Evolutionary conservation across 2,797 vertebrate species (phyloP), one percentile per base, ranked within the genome.

Genomic region (Novumbra hubbsi): DNA sequence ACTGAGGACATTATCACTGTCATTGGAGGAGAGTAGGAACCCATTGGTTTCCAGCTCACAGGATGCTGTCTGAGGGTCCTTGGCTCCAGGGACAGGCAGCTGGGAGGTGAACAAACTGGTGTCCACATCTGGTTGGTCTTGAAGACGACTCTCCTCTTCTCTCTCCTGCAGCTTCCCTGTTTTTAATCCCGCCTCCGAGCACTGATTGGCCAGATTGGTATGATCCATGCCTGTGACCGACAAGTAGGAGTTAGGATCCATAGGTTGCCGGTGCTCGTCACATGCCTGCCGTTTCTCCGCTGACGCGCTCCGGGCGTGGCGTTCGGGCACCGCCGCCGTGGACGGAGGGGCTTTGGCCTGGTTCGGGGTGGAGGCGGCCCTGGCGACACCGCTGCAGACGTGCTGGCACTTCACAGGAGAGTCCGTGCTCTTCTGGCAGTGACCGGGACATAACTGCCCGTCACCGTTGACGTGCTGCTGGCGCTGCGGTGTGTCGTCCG

Each of bases 391-490:
- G n/a, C 55, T 3, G 76, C 86, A 90, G 76, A 84, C 82, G 21
- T 87, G 93, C 82, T 87, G 92, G 92, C 95, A 95, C 83, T 92
- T 94, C 0, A 92, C 88, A 28, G 93, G 85, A 27, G 90, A 78
- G 65, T 94, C 93, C 0, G 94, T 86, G 80, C 92, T 92, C 75
- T 89, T 91, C 80, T 93, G 93, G 78, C 95, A 94, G 57, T 94
- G 90, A 38, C 93, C 88, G 81, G 95, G 87, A 82, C 94, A 95
- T 45, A 90, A 83, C 82, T 85, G 89, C 78, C 68, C 86, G 88
- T 96, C 94, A 0, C 94, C 93, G 0, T 95, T 95, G 80, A 94
- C 84, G 7, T 91, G 94, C 73, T 91, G 94, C 45, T 87, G 93
- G 3, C 11, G 55, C 11, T 24, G 55, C 55, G 19, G 55, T 8